These are phyloP conservation scores for Heliothis peltigera DNA, from an alignment of 2,888 invertebrate genomes.

Conservation along the genomic window DNA sequence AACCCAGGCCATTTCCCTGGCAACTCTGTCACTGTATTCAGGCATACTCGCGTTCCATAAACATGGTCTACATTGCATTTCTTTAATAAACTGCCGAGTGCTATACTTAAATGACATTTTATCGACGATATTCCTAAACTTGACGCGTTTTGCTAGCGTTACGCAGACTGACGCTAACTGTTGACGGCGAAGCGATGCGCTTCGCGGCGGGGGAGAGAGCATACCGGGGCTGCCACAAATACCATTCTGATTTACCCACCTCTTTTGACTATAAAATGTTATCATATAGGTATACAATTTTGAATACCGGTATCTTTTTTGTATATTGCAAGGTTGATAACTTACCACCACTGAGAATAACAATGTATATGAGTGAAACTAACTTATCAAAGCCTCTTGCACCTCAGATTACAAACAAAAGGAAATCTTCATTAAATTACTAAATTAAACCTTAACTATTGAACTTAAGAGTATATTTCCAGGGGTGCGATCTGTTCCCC, in stretches of 20 bases:
- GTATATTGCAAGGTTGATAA: too few species aligned
- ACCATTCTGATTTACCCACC: not conserved
- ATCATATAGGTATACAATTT: too few species aligned
- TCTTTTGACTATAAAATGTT: not conserved
- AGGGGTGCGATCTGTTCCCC: too few species aligned
- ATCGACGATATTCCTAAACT: slow-evolving; percentile 15
- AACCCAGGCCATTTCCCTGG: slow-evolving; percentile 52
- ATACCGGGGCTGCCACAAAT: slow-evolving; percentile 26
- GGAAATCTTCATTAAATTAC: too few species aligned
- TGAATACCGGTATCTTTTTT: too few species aligned
- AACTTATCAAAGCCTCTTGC: too few species aligned
- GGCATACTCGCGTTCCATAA: slow-evolving; percentile 52
- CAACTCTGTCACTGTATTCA: slow-evolving; percentile 54
- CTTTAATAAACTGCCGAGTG: slow-evolving; percentile 54
- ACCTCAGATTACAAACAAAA: too few species aligned
- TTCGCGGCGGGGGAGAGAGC: slow-evolving; percentile 15
- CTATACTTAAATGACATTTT: slow-evolving; percentile 50
- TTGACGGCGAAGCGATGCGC: slow-evolving; percentile 24
- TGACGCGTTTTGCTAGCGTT: slow-evolving; percentile 12
- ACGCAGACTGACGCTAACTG: slow-evolving; percentile 30
- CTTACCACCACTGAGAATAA: too few species aligned
- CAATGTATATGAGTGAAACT: too few species aligned
- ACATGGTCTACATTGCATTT: slow-evolving; percentile 56
- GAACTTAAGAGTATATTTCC: too few species aligned
- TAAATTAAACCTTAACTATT: too few species aligned